These are phyloP conservation scores for Dreissena rostriformis DNA, from an alignment of 1,140 invertebrate genomes.

Conservation along the genomic window DNA sequence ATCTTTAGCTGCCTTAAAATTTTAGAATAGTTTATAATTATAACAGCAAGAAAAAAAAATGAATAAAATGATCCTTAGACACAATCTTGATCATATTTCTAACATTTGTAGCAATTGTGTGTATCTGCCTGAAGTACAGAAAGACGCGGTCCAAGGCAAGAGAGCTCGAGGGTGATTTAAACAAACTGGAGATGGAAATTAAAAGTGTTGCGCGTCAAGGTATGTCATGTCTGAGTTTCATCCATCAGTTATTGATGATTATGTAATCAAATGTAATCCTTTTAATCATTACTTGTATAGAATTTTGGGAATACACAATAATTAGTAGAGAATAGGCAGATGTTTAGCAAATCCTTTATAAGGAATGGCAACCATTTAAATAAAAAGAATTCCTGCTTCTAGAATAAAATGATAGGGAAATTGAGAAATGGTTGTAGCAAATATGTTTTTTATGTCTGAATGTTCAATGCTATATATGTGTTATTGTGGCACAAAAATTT, in stretches of 20 bases:
- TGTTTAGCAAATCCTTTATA: not conserved
- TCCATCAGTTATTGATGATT: not conserved
- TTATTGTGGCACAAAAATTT: not conserved
- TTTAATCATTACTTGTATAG: not conserved
- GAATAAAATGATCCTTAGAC: not conserved
- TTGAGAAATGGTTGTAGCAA: too few species aligned
- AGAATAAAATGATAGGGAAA: too few species aligned
- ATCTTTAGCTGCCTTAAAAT: too few species aligned
- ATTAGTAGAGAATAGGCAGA: not conserved
- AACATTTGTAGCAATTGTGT: not conserved
- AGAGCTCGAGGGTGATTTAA: not conserved
- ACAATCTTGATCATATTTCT: not conserved
- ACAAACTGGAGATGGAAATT: conserved; percentile 31
- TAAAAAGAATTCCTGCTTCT: not conserved
- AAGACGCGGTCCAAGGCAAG: not conserved
- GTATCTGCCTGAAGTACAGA: not conserved
- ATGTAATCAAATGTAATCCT: not conserved
- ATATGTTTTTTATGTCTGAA: too few species aligned
- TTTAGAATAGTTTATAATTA: too few species aligned
- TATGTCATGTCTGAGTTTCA: not conserved
- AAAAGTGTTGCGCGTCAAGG: conserved; percentile 21
- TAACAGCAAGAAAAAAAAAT: too few species aligned
- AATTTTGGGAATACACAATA: not conserved
- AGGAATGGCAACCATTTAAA: not conserved
- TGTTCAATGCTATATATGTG: not conserved